phyloP scores from a whole-genome alignment of 2,797 vertebrate genomes.

The Rhinogobio ventralis region DNA sequence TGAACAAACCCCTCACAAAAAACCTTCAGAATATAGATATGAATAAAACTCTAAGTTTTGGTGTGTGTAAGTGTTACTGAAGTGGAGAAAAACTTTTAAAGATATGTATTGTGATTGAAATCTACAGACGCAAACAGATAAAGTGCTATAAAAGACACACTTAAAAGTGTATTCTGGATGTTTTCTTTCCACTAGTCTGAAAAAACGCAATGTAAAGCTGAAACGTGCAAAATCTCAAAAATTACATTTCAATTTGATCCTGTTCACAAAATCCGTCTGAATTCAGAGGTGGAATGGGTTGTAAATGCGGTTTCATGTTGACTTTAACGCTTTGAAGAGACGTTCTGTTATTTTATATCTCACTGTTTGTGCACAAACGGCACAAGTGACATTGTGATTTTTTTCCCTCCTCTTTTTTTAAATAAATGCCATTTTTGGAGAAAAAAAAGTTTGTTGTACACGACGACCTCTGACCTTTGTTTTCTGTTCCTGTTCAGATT shows the following conservation, averaged over 20 bases:
- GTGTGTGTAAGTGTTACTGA: neutral
- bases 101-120: neutral
- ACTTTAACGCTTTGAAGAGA: constrained; percentile 16
- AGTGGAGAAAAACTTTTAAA: neutral
- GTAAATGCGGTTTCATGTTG: neutral
- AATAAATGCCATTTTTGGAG: constrained; percentile 83
- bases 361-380: constrained; percentile 58
- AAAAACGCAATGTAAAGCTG: neutral
- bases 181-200: neutral
- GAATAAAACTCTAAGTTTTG: neutral
- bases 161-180: neutral
- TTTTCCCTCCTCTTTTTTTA: constrained; percentile 51
- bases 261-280: neutral
- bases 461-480: neutral
- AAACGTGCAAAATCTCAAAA: neutral
- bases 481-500: neutral
- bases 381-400: constrained; percentile 54
- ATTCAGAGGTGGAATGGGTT: neutral
- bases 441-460: constrained; percentile 59
- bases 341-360: constrained; percentile 54
- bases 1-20: neutral
- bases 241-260: too few relatives aligned
- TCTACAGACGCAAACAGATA: neutral
- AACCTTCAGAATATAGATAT: neutral
- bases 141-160: neutral